Percentiles rank a stretch among this genome's conserved stretches.
Conservation (phyloP, 2,113 vertebrate species). For the Amphilophus citrinellus region DNA sequence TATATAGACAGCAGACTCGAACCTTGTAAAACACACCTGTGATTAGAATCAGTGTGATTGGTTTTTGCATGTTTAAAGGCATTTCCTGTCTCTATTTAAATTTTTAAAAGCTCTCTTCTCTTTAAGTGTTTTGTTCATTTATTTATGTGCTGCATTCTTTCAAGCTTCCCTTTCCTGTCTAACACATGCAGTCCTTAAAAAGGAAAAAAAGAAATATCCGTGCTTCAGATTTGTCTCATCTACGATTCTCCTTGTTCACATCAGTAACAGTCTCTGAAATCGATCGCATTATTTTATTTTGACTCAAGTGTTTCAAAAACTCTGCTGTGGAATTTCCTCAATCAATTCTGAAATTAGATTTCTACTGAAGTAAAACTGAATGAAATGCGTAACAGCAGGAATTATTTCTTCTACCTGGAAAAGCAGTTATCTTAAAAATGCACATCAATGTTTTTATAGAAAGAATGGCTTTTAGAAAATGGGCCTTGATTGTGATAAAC, state of each 20-base stretch:
- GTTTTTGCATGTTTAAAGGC: background rate
- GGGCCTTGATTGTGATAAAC: background rate
- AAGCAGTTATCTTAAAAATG: background rate
- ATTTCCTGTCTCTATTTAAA: constrained; percentile 10
- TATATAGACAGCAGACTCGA: background rate
- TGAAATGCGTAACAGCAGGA: background rate
- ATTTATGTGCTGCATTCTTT: constrained; percentile 2
- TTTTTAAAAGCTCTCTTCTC: background rate
- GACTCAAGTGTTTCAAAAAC: background rate
- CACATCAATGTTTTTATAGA: background rate
- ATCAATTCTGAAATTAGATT: background rate
- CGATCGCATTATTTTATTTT: constrained; percentile 20
- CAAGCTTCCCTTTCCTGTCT: background rate
- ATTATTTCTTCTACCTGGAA: background rate
- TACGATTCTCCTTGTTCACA: constrained; percentile 25
- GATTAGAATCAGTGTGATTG: background rate
- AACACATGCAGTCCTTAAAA: constrained; percentile 14
- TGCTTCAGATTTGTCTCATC: background rate
- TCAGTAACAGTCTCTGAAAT: background rate
- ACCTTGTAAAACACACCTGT: background rate
- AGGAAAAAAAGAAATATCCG: background rate
- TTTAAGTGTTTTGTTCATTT: constrained; percentile 20
- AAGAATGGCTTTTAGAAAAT: background rate
- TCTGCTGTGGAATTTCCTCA: background rate
- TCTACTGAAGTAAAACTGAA: background rate